Base-by-base conservation (phyloP, 2,888 invertebrate species). In the Ophioninae sp. region DNA sequence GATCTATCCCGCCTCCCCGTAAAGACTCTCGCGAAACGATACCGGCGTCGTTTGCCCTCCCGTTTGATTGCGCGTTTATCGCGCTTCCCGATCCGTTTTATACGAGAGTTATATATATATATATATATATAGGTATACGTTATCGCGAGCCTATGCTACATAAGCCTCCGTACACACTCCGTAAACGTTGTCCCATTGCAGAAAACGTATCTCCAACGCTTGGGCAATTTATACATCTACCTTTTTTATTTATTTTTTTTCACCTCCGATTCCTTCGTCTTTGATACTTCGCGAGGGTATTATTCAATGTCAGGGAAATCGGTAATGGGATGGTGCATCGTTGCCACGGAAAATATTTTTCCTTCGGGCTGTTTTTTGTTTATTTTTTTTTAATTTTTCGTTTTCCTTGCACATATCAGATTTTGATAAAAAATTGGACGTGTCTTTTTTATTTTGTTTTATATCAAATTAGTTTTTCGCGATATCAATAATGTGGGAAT, bases 31-130 rank as follows among this genome's bases (percentile, higher is more conserved):
- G 74, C 83, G 74, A 81, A 84, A 84, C 83, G 83, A 84, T 84
- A 81, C 83, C 62, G 30, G 83, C 81, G 78, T 79, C 81, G 83
- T 84, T 84, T 84, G 81, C 83, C 78, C 81, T 81, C 78, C 83
- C 81, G 81, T 84, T 84, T 84, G 83, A 84, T 84, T 84, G 83
- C 83, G 81, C 83, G 83, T 84, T 84, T 84, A 84, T 84, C 83
- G 83, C 78, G 78, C 70, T 81, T 68, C 65, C 75, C 83, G 83
- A 84, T 84, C 83, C 83, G 78, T 75, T 79, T 81, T 84, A 84
- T 84, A 84, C 81, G 78, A 69, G 75, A 75, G 56, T 37, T 65
- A 62, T 30, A 64, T 21, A 74, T 44, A 39, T 39, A 39, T 39
- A 39, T n/a, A n/a, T n/a, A n/a, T n/a, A n/a, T n/a, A n/a, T n/a